Conservation (phyloP, 1,140 invertebrate species). For the Heliconius hermathena region DNA sequence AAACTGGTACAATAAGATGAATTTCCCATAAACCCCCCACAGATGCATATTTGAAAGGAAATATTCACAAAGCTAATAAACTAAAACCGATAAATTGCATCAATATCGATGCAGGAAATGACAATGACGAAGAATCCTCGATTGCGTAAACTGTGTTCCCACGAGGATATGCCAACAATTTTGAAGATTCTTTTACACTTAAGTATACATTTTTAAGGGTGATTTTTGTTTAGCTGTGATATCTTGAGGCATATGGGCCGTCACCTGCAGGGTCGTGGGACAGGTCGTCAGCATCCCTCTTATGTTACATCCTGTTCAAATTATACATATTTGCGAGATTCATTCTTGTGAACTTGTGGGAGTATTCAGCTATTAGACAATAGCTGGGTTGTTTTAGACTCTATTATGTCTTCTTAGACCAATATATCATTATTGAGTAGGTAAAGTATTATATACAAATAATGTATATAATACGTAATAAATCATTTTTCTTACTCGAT, state of each 20-base stretch:
- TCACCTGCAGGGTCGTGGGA: slow-evolving; percentile 75
- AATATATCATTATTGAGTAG: neutral
- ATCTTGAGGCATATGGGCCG: slow-evolving; percentile 49
- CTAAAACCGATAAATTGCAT: slow-evolving; percentile 52
- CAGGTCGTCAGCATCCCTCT: slow-evolving; percentile 74
- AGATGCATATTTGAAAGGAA: slow-evolving; percentile 41
- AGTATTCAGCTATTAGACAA: slow-evolving; percentile 12
- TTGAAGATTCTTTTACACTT: slow-evolving; percentile 32
- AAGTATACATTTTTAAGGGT: slow-evolving; percentile 33
- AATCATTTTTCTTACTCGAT: neutral
- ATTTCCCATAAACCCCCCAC: slow-evolving; percentile 32
- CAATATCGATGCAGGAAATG: slow-evolving; percentile 49
- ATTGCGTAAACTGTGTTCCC: slow-evolving; percentile 67
- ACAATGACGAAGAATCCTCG: slow-evolving; percentile 60
- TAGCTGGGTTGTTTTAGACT: neutral
- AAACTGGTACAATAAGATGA: neutral
- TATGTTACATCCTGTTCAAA: slow-evolving; percentile 69
- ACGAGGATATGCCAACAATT: slow-evolving; percentile 46
- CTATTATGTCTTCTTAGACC: neutral
- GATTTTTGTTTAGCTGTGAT: slow-evolving; percentile 39
- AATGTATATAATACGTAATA: no score
- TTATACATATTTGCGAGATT: slow-evolving; percentile 48
- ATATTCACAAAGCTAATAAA: slow-evolving; percentile 36
- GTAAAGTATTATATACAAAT: no score
- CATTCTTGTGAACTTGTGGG: slow-evolving; percentile 15